Percentiles rank a stretch among this genome's conserved stretches.
These are phyloP conservation scores for Lordiphosa clarofinis DNA, from an alignment of 1,140 invertebrate species.

Conservation along the genomic window DNA sequence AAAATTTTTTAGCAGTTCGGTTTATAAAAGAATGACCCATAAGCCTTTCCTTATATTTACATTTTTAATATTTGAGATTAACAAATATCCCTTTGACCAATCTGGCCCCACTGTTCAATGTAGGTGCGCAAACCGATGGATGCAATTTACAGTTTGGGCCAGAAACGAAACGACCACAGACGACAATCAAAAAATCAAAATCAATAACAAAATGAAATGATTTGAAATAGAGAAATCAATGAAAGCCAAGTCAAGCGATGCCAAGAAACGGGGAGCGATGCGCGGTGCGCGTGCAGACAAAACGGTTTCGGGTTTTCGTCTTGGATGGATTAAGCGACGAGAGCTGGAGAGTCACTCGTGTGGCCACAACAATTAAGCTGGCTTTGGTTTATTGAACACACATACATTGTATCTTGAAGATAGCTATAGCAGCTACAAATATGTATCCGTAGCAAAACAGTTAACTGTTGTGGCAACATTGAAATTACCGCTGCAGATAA, in stretches of 20 bases:
- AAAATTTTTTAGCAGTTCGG: too few relatives aligned
- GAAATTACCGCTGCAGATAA: slow-evolving; percentile 61
- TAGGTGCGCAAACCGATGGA: slow-evolving; percentile 8
- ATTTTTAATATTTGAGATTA: too few relatives aligned
- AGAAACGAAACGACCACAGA: slow-evolving; percentile 33
- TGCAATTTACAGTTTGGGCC: slow-evolving; percentile 48
- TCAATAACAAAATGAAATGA: slow-evolving; percentile 70
- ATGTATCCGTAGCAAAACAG: slow-evolving; percentile 56
- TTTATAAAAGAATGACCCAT: too few relatives aligned
- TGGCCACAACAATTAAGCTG: slow-evolving; percentile 42
- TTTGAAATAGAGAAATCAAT: slow-evolving; percentile 75
- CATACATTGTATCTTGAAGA: slow-evolving; percentile 24
- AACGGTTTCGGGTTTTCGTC: slow-evolving; percentile 60
- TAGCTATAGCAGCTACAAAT: slow-evolving; percentile 28
- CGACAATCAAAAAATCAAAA: slow-evolving; percentile 68
- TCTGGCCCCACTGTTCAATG: not conserved
- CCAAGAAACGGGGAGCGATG: not conserved
- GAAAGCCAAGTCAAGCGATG: slow-evolving; percentile 42
- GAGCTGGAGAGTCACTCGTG: not conserved
- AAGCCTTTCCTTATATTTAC: too few relatives aligned
- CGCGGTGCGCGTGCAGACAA: slow-evolving; percentile 17
- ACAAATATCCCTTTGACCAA: too few relatives aligned
- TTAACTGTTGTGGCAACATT: slow-evolving; percentile 61
- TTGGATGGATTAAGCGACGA: slow-evolving; percentile 12
- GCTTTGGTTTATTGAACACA: slow-evolving; percentile 62